Percentiles rank a stretch among this genome's conserved stretches.
Evolutionary conservation across 2,113 vertebrate genomes (phyloP).

Genomic region (Oryzias javanicus): DNA sequence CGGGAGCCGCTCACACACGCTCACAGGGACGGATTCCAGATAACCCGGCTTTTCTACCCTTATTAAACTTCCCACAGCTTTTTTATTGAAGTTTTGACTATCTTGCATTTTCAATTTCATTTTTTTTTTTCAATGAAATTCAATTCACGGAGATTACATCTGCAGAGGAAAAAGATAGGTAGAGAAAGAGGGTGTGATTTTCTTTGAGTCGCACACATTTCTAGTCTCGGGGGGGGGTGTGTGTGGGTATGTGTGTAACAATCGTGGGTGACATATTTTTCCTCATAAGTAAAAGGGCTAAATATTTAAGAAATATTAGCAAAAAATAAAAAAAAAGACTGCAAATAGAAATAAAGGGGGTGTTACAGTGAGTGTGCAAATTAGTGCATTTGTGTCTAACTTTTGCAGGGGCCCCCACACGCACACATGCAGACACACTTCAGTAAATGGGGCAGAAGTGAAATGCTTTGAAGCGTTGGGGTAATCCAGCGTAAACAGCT

Average conservation of each 20-base stretch:
- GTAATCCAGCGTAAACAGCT: conserved; percentile 80
- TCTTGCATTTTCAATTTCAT: conserved; percentile 56
- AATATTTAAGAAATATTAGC: not conserved
- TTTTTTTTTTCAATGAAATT: conserved; percentile 52
- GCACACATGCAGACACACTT: conserved; percentile 27
- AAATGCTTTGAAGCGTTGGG: conserved; percentile 79
- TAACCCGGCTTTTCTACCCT: conserved; percentile 53
- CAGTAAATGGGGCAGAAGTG: conserved; percentile 81
- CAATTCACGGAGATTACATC: conserved; percentile 55
- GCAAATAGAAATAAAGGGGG: conserved; percentile 65
- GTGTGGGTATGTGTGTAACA: conserved; percentile 16
- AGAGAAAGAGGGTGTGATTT: conserved; percentile 44
- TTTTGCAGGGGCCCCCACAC: conserved; percentile 16
- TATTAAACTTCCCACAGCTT: conserved; percentile 61
- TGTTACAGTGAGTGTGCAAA: conserved; percentile 25
- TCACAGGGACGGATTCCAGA: conserved; percentile 56
- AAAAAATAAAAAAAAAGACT: conserved; percentile 45
- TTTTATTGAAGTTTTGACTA: conserved; percentile 63
- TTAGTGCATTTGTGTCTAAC: conserved; percentile 10
- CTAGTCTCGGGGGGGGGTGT: conserved; percentile 32
- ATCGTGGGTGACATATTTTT: conserved; percentile 59
- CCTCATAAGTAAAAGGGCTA: conserved; percentile 50
- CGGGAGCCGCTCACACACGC: conserved; percentile 32
- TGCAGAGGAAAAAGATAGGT: conserved; percentile 34
- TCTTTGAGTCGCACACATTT: conserved; percentile 53